Evolutionary conservation across 2,797 vertebrate genomes (phyloP).

Genomic region (Carcharodon carcharias): DNA sequence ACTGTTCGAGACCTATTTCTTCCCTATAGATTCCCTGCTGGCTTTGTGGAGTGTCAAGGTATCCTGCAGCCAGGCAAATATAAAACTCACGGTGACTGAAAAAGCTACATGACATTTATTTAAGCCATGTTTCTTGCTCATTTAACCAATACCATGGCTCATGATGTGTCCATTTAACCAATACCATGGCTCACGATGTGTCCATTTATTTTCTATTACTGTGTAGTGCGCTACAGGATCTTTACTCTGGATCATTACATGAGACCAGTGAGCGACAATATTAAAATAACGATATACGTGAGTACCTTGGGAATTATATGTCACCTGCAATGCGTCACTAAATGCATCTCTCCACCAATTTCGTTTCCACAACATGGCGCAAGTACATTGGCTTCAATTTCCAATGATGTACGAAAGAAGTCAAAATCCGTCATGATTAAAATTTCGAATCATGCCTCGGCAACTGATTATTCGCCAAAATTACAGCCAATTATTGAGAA

Average conservation of each 20-base stretch:
- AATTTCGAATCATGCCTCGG: not conserved
- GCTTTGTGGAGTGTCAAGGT: too few relatives aligned
- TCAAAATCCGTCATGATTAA: not conserved
- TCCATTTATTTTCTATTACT: not conserved
- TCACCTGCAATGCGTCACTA: too few relatives aligned
- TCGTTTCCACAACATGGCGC: not conserved
- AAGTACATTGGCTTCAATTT: not conserved
- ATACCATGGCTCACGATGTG: not conserved
- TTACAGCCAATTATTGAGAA: too few relatives aligned
- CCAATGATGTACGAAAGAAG: not conserved
- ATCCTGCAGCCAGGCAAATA: too few relatives aligned
- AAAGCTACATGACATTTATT: not conserved
- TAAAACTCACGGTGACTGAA: not conserved
- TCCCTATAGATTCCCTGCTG: too few relatives aligned
- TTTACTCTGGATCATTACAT: slow-evolving; percentile 57
- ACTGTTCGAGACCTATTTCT: not conserved
- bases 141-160: not conserved
- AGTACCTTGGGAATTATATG: slow-evolving; percentile 43
- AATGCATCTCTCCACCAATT: too few relatives aligned
- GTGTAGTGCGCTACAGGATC: slow-evolving; percentile 55
- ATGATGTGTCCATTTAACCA: not conserved
- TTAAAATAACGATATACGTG: slow-evolving; percentile 52
- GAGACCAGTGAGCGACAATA: slow-evolving; percentile 46
- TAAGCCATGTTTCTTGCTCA: not conserved
- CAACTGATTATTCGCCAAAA: not conserved